Percentiles rank a stretch among this genome's conserved stretches.
phyloP scores from a whole-genome alignment of 2,888 invertebrate genomes.

The Zhengitettix transpicula region DNA sequence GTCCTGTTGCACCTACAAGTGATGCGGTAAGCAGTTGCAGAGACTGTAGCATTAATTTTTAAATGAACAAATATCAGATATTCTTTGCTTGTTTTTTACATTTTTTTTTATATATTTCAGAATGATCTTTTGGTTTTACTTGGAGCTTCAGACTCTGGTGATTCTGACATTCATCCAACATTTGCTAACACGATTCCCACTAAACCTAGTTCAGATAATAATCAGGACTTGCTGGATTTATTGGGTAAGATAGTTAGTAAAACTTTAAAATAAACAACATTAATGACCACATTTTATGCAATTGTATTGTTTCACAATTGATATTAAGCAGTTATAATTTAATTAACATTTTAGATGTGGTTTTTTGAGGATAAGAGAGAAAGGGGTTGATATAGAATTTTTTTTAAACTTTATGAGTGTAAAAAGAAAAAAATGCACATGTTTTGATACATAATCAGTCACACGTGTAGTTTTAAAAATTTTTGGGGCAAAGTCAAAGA shows the following conservation, averaged over 20 bases:
- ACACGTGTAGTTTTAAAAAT: no score
- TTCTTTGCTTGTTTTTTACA: background rate
- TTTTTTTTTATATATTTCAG: conserved; percentile 30
- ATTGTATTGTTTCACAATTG: no score
- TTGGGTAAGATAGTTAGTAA: conserved; percentile 32
- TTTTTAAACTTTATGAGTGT: no score
- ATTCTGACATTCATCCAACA: conserved; percentile 15
- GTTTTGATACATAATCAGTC: no score
- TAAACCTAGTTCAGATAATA: conserved; percentile 33
- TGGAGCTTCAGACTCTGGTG: conserved; percentile 44
- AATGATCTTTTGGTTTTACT: conserved; percentile 75
- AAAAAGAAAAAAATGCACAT: no score
- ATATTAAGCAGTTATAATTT: no score
- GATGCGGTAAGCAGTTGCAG: conserved; percentile 1
- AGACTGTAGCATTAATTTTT: conserved; percentile 1
- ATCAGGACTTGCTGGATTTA: conserved; percentile 74
- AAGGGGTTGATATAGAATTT: no score
- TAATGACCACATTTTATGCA: no score
- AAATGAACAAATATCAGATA: background rate
- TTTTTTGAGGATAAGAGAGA: no score
- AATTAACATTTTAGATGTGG: no score
- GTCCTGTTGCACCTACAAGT: background rate
- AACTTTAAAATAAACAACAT: no score
- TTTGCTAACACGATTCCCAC: conserved; percentile 20
- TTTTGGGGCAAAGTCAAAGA: no score